Conservation (phyloP, 2,888 invertebrate genomes). For the Cheilosia variabilis region DNA sequence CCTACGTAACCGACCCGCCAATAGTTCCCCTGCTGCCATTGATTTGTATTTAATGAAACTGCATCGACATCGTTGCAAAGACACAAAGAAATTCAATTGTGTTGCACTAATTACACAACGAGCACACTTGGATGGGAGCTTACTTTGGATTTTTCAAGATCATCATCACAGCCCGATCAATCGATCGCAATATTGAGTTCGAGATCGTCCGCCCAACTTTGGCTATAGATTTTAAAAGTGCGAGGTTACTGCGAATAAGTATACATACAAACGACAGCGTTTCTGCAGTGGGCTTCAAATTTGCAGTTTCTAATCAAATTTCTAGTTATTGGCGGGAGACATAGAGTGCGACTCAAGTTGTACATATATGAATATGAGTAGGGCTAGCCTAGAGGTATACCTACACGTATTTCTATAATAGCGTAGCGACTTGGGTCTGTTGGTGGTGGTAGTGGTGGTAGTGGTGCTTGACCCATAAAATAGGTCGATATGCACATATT, state of each 20-base stretch:
- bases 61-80: slow-evolving; percentile 28
- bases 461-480: slow-evolving; percentile 63
- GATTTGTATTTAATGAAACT: slow-evolving; percentile 48
- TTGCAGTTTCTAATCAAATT: slow-evolving; percentile 67
- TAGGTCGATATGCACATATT: slow-evolving; percentile 65
- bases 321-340: slow-evolving; percentile 38
- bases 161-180: slow-evolving; percentile 68
- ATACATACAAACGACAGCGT: slow-evolving; percentile 28
- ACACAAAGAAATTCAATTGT: slow-evolving; percentile 56
- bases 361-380: neutral
- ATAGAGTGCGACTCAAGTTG: slow-evolving; percentile 17
- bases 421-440: neutral
- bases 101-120: slow-evolving; percentile 37
- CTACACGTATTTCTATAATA: neutral
- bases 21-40: slow-evolving; percentile 32
- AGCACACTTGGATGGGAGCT: slow-evolving; percentile 44
- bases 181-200: slow-evolving; percentile 63
- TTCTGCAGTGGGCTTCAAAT: slow-evolving; percentile 67
- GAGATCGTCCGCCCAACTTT: slow-evolving; percentile 67
- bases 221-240: slow-evolving; percentile 52
- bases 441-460: slow-evolving; percentile 42
- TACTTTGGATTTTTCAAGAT: slow-evolving; percentile 70
- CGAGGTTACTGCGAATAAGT: slow-evolving; percentile 48
- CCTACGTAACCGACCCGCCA: neutral
- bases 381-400: neutral